These are phyloP conservation scores for Pantelozetes paolii DNA, from an alignment of 2,888 invertebrate genomes.

Conservation along the genomic window DNA sequence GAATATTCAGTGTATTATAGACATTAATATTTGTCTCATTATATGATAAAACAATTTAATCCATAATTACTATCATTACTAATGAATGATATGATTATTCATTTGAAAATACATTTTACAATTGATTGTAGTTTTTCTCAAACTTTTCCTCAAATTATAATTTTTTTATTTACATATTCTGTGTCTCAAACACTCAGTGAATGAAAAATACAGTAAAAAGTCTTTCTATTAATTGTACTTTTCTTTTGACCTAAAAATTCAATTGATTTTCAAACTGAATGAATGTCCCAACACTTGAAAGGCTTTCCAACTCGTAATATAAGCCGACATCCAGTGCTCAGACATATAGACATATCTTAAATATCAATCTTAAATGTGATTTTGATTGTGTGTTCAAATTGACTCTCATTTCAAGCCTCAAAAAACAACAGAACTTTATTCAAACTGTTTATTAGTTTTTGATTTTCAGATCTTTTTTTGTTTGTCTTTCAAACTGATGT, in stretches of 20 bases:
- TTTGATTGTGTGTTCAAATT: conserved; percentile 35
- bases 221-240: no score
- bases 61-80: neutral
- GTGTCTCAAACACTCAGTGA: no score
- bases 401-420: neutral
- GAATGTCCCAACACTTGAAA: conserved; percentile 1
- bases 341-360: conserved; percentile 28
- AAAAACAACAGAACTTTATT: neutral
- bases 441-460: neutral
- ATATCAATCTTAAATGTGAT: conserved; percentile 29
- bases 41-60: conserved; percentile 3
- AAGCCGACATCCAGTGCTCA: conserved; percentile 11
- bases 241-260: conserved; percentile 11
- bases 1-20: conserved; percentile 12
- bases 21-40: conserved; percentile 25
- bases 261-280: neutral
- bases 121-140: conserved; percentile 9
- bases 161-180: conserved; percentile 28
- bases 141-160: neutral
- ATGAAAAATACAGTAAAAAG: no score
- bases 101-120: conserved; percentile 15
- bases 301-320: neutral
- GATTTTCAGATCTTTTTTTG: neutral
- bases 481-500: no score
- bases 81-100: conserved; percentile 20